Evolutionary conservation across 2,797 vertebrate genomes (phyloP).

Genomic region (Anas flavirostris): DNA sequence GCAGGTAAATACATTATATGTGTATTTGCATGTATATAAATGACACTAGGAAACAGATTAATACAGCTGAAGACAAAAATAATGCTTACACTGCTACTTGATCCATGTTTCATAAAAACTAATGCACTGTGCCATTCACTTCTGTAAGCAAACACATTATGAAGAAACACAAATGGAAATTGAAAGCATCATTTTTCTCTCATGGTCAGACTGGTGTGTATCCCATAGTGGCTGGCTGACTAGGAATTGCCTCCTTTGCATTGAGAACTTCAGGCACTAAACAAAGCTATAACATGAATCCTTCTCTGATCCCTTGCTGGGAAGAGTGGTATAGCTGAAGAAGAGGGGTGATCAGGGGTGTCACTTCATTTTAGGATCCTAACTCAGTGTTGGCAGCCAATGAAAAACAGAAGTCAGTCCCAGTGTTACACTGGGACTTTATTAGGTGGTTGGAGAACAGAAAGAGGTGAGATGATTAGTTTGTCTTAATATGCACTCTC

Average conservation of each 20-base stretch:
- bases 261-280: background rate
- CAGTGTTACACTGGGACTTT: background rate
- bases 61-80: background rate
- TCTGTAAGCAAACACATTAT: background rate
- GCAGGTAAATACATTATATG: background rate
- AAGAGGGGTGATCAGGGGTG: background rate
- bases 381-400: background rate
- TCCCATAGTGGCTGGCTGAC: background rate
- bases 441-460: background rate
- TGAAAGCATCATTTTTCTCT: background rate
- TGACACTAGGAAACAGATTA: background rate
- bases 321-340: background rate
- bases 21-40: background rate
- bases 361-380: background rate
- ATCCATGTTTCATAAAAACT: background rate
- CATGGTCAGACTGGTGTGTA: background rate
- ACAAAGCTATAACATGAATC: background rate
- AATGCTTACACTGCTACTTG: background rate
- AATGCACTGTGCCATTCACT: background rate
- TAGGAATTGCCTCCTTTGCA: background rate
- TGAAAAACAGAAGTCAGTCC: background rate
- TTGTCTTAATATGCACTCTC: background rate
- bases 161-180: background rate
- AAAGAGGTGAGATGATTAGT: background rate
- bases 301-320: background rate